A percentile compares a stretch with the other conserved stretches of the same genome.
Conservation (phyloP, 1,140 invertebrate genomes). For the Drosophila tristis region DNA sequence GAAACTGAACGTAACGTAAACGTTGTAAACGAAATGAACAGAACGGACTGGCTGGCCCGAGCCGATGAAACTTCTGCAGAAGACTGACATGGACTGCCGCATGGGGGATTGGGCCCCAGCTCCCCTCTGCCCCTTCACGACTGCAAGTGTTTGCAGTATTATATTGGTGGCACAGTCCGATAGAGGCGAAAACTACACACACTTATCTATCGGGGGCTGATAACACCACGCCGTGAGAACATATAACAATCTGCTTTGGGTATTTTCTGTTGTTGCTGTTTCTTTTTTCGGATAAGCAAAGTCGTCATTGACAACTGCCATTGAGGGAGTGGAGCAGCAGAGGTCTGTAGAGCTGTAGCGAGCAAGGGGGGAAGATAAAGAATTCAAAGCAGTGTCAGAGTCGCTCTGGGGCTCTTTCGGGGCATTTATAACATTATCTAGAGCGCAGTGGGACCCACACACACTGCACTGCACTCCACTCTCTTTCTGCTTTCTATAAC, state of each 20-base stretch:
- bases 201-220: constrained; percentile 52
- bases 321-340: constrained; percentile 15
- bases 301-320: constrained; percentile 44
- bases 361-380: constrained; percentile 19
- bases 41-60: constrained; percentile 21
- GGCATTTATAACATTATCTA: no score
- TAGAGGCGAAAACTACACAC: constrained; percentile 24
- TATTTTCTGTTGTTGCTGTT: constrained; percentile 6
- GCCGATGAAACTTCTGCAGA: constrained; percentile 46
- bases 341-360: background rate
- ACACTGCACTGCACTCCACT: no score
- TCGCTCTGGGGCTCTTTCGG: no score
- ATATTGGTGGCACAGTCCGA: constrained; percentile 30
- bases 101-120: no score
- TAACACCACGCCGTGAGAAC: constrained; percentile 45
- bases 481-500: no score
- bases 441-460: no score
- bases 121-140: no score
- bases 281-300: constrained; percentile 45
- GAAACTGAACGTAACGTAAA: no score
- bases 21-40: no score
- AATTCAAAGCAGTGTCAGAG: no score
- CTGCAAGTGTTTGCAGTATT: no score
- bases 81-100: constrained; percentile 47
- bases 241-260: constrained; percentile 1